These are phyloP conservation scores for Xestoiulus laeticollis DNA, from an alignment of 2,888 invertebrate genomes.

Conservation along the genomic window DNA sequence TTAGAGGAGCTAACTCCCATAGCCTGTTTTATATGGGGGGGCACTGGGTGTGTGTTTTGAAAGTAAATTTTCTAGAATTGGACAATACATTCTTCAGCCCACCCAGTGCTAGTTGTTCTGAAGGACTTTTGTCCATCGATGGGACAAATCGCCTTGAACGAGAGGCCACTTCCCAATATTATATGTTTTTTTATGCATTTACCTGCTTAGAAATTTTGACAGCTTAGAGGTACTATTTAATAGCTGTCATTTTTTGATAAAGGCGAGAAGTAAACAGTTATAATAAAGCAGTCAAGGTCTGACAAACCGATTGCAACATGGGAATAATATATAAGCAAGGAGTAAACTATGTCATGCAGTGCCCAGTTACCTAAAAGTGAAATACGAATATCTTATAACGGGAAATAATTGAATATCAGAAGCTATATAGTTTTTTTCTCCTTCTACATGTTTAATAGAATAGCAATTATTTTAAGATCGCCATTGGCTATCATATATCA, in stretches of 20 bases:
- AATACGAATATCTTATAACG: neutral
- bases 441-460: neutral
- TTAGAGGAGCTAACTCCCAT: neutral
- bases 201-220: neutral
- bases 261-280: neutral
- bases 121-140: conserved; percentile 37
- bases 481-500: neutral
- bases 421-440: neutral
- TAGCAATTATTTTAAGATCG: neutral
- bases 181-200: neutral
- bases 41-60: neutral
- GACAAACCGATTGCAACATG: neutral
- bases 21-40: neutral
- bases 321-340: neutral
- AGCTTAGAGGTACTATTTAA: neutral
- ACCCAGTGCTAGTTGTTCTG: neutral
- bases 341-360: neutral
- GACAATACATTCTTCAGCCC: neutral
- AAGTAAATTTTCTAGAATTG: neutral
- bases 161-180: neutral
- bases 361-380: neutral
- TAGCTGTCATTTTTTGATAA: neutral
- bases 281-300: conserved; percentile 23
- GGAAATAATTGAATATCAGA: neutral
- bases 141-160: conserved; percentile 29